A percentile compares a stretch with the other conserved stretches of the same genome.
Evolutionary conservation across 2,888 invertebrate species (phyloP).

Genomic region (Xylota sylvarum): DNA sequence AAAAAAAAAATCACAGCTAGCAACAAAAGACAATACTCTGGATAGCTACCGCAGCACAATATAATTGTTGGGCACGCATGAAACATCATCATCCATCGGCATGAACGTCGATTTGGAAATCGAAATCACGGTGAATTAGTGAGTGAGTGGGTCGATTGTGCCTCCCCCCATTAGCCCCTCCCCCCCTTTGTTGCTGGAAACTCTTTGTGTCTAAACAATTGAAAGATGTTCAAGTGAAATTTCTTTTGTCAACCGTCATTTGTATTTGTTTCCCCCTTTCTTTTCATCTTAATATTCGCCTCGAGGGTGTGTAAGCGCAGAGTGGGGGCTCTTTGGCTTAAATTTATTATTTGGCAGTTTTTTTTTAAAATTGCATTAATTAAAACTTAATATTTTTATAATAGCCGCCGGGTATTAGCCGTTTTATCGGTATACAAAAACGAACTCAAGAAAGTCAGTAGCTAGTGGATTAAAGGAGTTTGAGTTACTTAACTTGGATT

Average conservation of each 20-base stretch:
- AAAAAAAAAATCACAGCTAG: conserved; percentile 1
- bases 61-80: conserved; percentile 17
- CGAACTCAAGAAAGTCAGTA: conserved; percentile 1
- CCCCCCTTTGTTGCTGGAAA: background rate
- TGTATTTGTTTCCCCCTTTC: background rate
- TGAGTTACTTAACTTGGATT: background rate
- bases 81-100: conserved; percentile 6
- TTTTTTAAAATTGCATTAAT: conserved; percentile 9
- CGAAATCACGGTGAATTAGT: conserved; percentile 26
- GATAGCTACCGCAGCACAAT: background rate
- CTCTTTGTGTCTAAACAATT: conserved; percentile 25
- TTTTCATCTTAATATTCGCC: background rate
- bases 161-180: too few species aligned
- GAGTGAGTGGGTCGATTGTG: conserved; percentile 26
- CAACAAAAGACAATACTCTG: conserved; percentile 20
- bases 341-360: conserved; percentile 12
- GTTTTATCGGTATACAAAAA: background rate
- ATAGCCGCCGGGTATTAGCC: background rate
- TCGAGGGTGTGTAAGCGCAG: background rate
- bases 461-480: background rate
- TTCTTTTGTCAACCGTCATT: conserved; percentile 24
- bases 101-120: conserved; percentile 40
- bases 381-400: conserved; percentile 11
- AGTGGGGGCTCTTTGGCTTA: background rate
- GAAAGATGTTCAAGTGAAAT: conserved; percentile 28